Percentiles rank a stretch among this genome's conserved stretches.
Evolutionary conservation across 1,140 invertebrate species (phyloP).

Genomic region (Papilio aristodemus): DNA sequence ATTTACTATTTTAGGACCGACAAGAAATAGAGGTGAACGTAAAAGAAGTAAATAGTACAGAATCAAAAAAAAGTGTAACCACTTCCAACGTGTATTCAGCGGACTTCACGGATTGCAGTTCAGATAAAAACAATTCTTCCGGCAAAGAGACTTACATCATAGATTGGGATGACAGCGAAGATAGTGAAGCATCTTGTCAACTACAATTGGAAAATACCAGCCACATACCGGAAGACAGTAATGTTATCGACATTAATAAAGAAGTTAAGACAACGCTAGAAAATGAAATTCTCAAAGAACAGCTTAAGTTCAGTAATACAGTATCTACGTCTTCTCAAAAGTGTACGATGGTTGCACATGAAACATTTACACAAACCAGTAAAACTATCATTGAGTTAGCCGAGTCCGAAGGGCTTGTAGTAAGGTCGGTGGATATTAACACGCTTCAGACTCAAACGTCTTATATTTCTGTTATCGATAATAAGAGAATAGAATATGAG

Average conservation of each 20-base stretch:
- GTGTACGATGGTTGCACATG: slow-evolving; percentile 50
- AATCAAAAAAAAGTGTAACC: slow-evolving; percentile 71
- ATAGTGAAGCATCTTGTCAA: slow-evolving; percentile 50
- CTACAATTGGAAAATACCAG: slow-evolving; percentile 41
- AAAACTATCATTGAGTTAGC: slow-evolving; percentile 72
- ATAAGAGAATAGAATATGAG: slow-evolving; percentile 56
- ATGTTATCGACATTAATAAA: slow-evolving; percentile 16
- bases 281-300: slow-evolving; percentile 32
- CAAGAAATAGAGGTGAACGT: slow-evolving; percentile 64
- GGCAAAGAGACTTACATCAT: slow-evolving; percentile 69
- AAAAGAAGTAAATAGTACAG: slow-evolving; percentile 61
- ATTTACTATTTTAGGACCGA: slow-evolving; percentile 46
- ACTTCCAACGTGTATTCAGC: slow-evolving; percentile 61
- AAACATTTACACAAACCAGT: slow-evolving; percentile 71
- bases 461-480: slow-evolving; percentile 58
- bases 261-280: slow-evolving; percentile 28
- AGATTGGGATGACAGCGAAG: slow-evolving; percentile 63
- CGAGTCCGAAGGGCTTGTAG: slow-evolving; percentile 43
- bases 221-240: slow-evolving; percentile 40
- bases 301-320: slow-evolving; percentile 39
- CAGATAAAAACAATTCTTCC: slow-evolving; percentile 64
- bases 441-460: slow-evolving; percentile 69
- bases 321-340: slow-evolving; percentile 40
- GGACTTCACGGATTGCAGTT: slow-evolving; percentile 67
- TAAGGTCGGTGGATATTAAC: slow-evolving; percentile 38